Base-by-base conservation (phyloP, 2,888 invertebrate genomes). In the Yponomeuta plumbellus region DNA sequence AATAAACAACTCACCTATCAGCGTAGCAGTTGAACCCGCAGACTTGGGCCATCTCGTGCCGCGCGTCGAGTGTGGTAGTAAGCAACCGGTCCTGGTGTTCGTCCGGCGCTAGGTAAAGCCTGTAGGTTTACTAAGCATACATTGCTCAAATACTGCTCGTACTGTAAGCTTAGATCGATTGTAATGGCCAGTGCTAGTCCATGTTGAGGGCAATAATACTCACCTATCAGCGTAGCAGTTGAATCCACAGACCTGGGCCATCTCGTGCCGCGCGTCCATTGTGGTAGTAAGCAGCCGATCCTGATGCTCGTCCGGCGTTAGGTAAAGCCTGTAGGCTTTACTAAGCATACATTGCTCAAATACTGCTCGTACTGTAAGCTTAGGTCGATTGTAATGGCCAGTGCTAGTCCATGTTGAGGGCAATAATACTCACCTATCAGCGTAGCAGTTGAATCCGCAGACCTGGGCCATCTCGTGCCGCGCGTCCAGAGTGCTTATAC, bases 231-330 rank as follows among this genome's bases (percentile, higher is more conserved):
- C 96, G 76, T 96, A 99, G 0, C 97, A 95, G 21, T 93, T 88
- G 85, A 98, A 99, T 1, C 97, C 99, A 79, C 98, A 99, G 13
- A 96, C 92, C 93, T n/a, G 87, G 0, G 99, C 99, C 75, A 99
- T 92, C 68, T 95, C 92, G 76, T 96, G 92, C 20, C 99, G 89
- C 0, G 95, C 94, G 21, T 92, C 86, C 13, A 99, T 86, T 62
- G 99, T 87, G 76, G 95, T 92, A 26, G 92, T 85, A 0, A 99
- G 91, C 34, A 97, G 83, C 59, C 92, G 81, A 77, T 97, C 96
- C 84, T 98, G 98, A 1, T 92, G 88, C 0, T 80, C 72, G 76
- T 97, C 95, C 0, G 97, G 97, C 74, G 95, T 93, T 21, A 98
- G 89, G 87, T 95, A 99, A 68, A 97, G 92, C 69, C 95, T n/a